These are phyloP conservation scores for Engraulis encrasicolus DNA, from an alignment of 2,113 vertebrate species.

Conservation along the genomic window DNA sequence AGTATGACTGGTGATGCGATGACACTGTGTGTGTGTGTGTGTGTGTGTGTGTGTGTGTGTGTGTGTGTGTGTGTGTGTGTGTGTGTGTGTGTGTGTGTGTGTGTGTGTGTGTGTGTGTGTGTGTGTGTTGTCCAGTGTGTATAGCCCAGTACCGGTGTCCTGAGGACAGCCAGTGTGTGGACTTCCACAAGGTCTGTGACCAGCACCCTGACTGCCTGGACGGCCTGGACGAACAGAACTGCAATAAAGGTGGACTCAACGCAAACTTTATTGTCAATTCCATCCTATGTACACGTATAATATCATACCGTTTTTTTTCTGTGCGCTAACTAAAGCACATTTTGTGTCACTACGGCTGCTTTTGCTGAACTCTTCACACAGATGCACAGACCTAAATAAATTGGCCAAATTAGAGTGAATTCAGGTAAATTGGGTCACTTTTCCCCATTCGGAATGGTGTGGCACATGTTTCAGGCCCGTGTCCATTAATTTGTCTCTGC, in stretches of 20 bases:
- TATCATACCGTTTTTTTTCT: too few relatives aligned
- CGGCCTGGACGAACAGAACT: conserved; percentile 83
- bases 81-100: not conserved
- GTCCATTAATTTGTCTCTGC: too few relatives aligned
- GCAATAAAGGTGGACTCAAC: conserved; percentile 77
- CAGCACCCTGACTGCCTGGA: conserved; percentile 81
- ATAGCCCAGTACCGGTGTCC: conserved; percentile 85
- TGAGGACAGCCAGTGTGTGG: conserved; percentile 85
- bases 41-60: not conserved
- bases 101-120: conserved; percentile 28
- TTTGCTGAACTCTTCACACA: too few relatives aligned
- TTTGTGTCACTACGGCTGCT: too few relatives aligned
- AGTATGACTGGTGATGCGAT: not conserved
- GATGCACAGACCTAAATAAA: too few relatives aligned
- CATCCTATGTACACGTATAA: too few relatives aligned
- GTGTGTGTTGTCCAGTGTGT: conserved; percentile 82
- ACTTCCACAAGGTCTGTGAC: conserved; percentile 85
- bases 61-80: conserved; percentile 4
- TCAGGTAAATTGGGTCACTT: too few relatives aligned
- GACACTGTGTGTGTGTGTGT: not conserved
- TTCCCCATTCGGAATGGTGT: too few relatives aligned
- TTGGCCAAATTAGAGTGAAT: too few relatives aligned
- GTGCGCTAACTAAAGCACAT: too few relatives aligned
- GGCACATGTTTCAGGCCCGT: too few relatives aligned
- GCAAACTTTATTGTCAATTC: too few relatives aligned